These are phyloP conservation scores for Leucophenga maculata DNA, from an alignment of 2,888 invertebrate genomes.

Conservation along the genomic window DNA sequence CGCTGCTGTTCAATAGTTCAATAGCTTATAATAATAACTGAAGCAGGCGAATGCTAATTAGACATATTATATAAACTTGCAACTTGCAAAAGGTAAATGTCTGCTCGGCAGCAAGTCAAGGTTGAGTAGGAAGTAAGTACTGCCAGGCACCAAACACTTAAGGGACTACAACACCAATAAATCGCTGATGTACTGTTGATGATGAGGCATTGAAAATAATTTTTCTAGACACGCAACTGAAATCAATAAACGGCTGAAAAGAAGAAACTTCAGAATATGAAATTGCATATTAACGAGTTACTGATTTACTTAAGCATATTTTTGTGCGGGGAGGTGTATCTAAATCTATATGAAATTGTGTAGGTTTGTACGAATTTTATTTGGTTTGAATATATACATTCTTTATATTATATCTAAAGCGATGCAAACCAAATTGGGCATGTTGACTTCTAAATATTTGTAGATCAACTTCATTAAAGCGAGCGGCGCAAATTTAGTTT, in stretches of 20 bases:
- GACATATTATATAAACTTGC: background rate
- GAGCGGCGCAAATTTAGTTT: too few species aligned
- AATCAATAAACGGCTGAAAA: conserved; percentile 1
- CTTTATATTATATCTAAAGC: too few species aligned
- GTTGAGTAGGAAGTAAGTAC: background rate
- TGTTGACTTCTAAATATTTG: background rate
- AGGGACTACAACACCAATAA: background rate
- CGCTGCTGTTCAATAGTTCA: too few species aligned
- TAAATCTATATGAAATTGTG: background rate
- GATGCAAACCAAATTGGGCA: too few species aligned
- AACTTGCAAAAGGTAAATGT: background rate
- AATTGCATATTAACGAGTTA: conserved; percentile 13
- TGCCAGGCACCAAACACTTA: conserved; percentile 12
- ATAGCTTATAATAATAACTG: too few species aligned
- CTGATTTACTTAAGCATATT: background rate
- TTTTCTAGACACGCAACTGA: background rate
- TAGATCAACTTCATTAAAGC: too few species aligned
- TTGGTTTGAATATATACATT: too few species aligned
- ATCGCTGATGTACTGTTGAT: background rate
- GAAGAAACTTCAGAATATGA: background rate
- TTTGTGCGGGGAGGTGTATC: too few species aligned
- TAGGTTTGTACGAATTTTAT: background rate
- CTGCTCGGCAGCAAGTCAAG: background rate
- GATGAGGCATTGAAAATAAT: background rate
- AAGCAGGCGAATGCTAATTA: too few species aligned